Evolutionary conservation across 2,113 vertebrate genomes (phyloP).

Genomic region (mouse (Mus musculus)): GRCm39 chr5:68393501-68394000

Average conservation of each 20-base stretch:
- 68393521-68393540: not conserved
- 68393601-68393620: not conserved
- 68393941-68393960: not conserved
- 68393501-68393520: not conserved
- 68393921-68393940: not conserved
- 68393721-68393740: not conserved
- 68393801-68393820: not conserved
- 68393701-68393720: not conserved
- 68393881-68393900: not conserved
- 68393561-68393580: slow-evolving; percentile 14
- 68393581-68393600: not conserved
- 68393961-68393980: not conserved
- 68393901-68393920: not conserved
- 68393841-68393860: not conserved
- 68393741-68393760: not conserved
- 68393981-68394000: not conserved
- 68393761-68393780: not conserved
- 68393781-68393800: not conserved
- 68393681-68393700: not conserved
- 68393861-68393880: not conserved
- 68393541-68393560: not conserved
- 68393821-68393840: not conserved
- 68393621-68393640: not conserved
- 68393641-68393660: not conserved
- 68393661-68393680: not conserved